phyloP scores from a whole-genome alignment of 64 coral and sea anemone species.

The Montipora efflorescens region DNA sequence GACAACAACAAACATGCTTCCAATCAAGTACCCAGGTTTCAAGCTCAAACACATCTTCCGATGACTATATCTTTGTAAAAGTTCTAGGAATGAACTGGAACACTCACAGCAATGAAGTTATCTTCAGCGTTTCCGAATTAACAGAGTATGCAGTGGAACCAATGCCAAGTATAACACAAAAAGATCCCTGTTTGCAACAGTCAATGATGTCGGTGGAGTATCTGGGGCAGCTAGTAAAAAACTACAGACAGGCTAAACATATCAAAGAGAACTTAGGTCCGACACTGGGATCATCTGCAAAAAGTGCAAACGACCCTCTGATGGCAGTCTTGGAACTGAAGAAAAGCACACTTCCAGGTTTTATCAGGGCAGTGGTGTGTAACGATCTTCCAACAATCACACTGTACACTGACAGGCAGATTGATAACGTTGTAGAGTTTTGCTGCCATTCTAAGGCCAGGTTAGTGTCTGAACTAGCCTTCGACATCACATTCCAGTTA shows the following conservation, averaged over 20 bases:
- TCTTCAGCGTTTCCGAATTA: no score
- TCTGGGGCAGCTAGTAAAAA: neutral
- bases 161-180: neutral
- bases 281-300: neutral
- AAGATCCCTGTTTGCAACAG: neutral
- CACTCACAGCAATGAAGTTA: no score
- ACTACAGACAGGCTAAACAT: neutral
- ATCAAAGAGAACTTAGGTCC: neutral
- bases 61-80: no score
- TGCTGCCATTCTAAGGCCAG: neutral
- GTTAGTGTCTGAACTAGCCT: conserved; percentile 25
- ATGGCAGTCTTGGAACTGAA: conserved; percentile 70
- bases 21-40: no score
- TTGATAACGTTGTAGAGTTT: conserved; percentile 29
- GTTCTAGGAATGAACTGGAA: no score
- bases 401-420: conserved; percentile 50
- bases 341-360: conserved; percentile 56
- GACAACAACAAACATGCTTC: no score
- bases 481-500: conserved; percentile 7
- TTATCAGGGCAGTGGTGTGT: conserved; percentile 64
- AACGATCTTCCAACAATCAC: conserved; percentile 77
- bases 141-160: no score
- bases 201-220: neutral
- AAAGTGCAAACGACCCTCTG: conserved; percentile 39
- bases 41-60: no score